phyloP scores from a whole-genome alignment of 2,113 vertebrate genomes.

The Thunnus maccoyii region DNA sequence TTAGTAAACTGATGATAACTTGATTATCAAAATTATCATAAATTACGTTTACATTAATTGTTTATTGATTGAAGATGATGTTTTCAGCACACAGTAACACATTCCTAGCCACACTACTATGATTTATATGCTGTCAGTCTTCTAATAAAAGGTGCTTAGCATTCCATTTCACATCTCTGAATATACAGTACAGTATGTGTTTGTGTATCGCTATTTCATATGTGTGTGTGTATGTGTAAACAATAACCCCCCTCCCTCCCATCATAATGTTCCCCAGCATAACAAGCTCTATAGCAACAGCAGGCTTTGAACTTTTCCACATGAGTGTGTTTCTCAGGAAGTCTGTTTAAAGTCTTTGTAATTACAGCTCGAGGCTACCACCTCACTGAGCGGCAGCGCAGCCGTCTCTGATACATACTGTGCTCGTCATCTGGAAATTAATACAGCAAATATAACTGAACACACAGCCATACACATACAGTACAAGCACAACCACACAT shows the following conservation, averaged over 20 bases:
- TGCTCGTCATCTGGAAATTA: conserved; percentile 69
- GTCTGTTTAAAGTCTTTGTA: conserved; percentile 76
- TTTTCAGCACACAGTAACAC: not conserved
- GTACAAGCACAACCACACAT: not conserved
- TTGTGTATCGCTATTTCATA: not conserved
- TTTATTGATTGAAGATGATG: not conserved
- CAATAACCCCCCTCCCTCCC: conserved; percentile 11
- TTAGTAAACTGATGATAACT: conserved; percentile 14
- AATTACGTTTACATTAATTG: too few species aligned
- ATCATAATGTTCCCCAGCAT: conserved; percentile 8
- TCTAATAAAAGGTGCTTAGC: not conserved
- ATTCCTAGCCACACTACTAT: not conserved
- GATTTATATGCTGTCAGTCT: not conserved
- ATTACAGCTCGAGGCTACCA: conserved; percentile 74
- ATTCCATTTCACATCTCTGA: too few species aligned
- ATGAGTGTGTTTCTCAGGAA: conserved; percentile 71
- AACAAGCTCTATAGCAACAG: conserved; percentile 48
- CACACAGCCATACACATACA: not conserved
- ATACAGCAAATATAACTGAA: conserved; percentile 70
- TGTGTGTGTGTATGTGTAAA: conserved; percentile 31
- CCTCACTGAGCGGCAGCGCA: conserved; percentile 64
- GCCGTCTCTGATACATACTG: conserved; percentile 44
- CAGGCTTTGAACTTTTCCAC: conserved; percentile 77
- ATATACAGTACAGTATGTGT: not conserved
- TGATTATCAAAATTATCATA: not conserved